Conservation (phyloP, 2,888 invertebrate genomes). For the Trypoxylon attenuatum region DNA sequence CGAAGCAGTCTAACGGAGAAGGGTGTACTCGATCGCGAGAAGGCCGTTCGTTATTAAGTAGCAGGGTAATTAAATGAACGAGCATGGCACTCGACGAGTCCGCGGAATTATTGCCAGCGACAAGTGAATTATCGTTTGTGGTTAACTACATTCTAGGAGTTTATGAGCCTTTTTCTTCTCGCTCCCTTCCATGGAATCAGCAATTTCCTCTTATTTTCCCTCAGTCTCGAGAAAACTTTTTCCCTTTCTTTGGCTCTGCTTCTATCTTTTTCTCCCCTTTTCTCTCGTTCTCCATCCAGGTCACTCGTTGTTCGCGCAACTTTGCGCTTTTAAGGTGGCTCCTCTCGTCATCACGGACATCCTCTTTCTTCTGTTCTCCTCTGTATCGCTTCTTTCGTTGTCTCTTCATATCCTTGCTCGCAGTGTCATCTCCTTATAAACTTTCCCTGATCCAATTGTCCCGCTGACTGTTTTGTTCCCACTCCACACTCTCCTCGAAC, state of each 20-base stretch:
- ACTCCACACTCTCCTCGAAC: no score
- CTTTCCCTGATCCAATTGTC: neutral
- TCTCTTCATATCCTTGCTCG: neutral
- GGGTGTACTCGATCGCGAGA: no score
- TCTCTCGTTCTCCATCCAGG: neutral
- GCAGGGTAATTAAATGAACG: constrained; percentile 19
- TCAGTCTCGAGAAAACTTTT: neutral
- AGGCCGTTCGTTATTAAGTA: constrained; percentile 20
- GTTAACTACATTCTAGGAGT: no score
- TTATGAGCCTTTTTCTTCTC: neutral
- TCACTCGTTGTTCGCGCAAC: neutral
- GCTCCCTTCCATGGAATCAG: neutral
- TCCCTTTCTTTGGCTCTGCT: neutral
- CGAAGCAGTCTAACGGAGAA: no score
- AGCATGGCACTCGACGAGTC: neutral
- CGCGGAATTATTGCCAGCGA: neutral
- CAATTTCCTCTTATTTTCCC: neutral
- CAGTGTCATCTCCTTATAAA: constrained; percentile 4
- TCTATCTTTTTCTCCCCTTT: neutral
- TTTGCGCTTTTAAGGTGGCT: no score
- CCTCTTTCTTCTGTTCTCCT: neutral
- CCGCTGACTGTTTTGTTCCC: neutral
- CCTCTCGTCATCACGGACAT: neutral
- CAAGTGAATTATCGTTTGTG: neutral
- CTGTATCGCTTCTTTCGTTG: neutral